Conservation (phyloP, 2,113 vertebrate species). For the Apus apus region DNA sequence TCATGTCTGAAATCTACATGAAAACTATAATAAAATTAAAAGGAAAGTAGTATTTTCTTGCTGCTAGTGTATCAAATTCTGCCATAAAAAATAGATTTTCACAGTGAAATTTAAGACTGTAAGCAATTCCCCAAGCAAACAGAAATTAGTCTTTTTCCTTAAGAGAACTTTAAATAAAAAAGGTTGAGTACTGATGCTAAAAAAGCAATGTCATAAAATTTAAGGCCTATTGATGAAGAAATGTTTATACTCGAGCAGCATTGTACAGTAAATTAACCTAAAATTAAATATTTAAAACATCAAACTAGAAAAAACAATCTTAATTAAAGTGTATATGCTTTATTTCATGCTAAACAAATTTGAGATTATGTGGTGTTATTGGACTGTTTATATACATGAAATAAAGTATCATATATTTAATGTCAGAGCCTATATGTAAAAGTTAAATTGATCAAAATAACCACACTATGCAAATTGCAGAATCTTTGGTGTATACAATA, state of each 20-base stretch:
- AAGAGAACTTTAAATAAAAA: background rate
- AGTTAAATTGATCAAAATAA: background rate
- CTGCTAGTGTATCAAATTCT: background rate
- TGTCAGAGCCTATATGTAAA: background rate
- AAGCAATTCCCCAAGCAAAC: background rate
- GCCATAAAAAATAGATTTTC: background rate
- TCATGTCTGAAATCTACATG: background rate
- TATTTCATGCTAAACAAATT: background rate
- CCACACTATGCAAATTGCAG: background rate
- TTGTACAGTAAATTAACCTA: background rate
- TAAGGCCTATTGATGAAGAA: background rate
- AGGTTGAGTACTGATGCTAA: background rate
- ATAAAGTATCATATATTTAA: background rate
- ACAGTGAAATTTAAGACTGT: background rate
- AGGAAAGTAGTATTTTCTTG: background rate
- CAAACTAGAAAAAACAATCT: background rate
- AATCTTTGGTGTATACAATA: background rate
- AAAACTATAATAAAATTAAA: background rate
- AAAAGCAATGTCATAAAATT: background rate
- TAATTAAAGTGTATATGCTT: background rate
- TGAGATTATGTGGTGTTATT: background rate
- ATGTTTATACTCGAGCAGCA: background rate
- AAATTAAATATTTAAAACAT: background rate
- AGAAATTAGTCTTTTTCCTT: background rate
- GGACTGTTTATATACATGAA: background rate